Evolutionary conservation across 2,888 invertebrate genomes (phyloP), one percentile per base, ranked within the genome.

Genomic region (Archips crataeganus): DNA sequence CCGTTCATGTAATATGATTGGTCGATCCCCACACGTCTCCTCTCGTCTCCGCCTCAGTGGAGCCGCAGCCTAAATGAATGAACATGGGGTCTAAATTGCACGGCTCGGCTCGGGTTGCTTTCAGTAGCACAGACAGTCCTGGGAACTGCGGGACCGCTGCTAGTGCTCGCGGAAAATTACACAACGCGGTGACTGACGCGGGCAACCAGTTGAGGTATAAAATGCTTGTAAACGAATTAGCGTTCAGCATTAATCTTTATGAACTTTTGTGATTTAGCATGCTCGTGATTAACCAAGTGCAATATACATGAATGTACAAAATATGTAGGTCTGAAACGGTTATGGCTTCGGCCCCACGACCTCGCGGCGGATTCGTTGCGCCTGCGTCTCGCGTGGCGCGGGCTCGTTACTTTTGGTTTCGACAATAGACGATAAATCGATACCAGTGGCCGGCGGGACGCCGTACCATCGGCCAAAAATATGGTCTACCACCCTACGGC

Each of bases 401-500:
- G 6, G n/a, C 6, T 39, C 36, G 36, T 39, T 60, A 60, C 60
- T 60, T 34, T 45, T 36, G 36, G 47, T 71, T 57, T 71, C 59
- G 57, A 64, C 59, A 64, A 39, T 10, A 59, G 32, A 36, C 64
- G 45, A 70, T 70, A 70, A 69, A 23, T 70, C 61, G 69, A 69
- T 61, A 69, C 15, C 23, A 10, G 45, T 45, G 1, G 10, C 6
- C 39, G 39, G 4, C 39, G 39, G 39, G 6, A 6, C 23, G 23
- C 23, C 23, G 23, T 23, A 23, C 23, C n/a, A n/a, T n/a, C n/a
- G n/a, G n/a, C n/a, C n/a, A n/a, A n/a, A n/a, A n/a, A n/a, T n/a
- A n/a, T n/a, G n/a, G n/a, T n/a, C n/a, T n/a, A n/a, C n/a, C n/a
- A n/a, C n/a, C n/a, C n/a, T n/a, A n/a, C n/a, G n/a, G n/a, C n/a